Conservation (phyloP, 2,797 vertebrate species). For the Dryobates pubescens region DNA sequence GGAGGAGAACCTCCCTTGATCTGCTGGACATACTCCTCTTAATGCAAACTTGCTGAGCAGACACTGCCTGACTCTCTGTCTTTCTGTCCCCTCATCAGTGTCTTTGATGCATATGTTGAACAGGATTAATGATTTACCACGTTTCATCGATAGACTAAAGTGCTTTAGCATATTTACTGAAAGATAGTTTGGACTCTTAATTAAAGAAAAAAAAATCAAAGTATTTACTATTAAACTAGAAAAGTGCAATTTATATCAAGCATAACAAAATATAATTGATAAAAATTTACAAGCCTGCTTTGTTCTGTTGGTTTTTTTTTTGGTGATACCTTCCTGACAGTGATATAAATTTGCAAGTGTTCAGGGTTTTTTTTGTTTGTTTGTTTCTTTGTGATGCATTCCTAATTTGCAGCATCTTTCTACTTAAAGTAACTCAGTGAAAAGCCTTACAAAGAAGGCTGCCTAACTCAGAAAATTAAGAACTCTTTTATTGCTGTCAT, state of each 20-base stretch:
- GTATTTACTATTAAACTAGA: not conserved
- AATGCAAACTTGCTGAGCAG: too few relatives aligned
- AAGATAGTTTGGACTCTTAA: not conserved
- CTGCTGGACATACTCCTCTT: too few relatives aligned
- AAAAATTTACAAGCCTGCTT: not conserved
- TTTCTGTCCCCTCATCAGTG: too few relatives aligned
- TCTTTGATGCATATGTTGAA: too few relatives aligned
- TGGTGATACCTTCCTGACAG: not conserved
- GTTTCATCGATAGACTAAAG: not conserved
- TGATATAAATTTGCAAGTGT: not conserved
- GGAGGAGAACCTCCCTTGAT: too few relatives aligned
- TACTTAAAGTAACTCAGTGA: not conserved
- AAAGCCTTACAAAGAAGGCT: rapidly evolving
- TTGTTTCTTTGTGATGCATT: not conserved
- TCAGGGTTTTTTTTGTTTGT: not conserved
- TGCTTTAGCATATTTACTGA: not conserved
- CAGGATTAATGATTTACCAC: not conserved
- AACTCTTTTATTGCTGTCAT: not conserved
- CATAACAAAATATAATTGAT: not conserved
- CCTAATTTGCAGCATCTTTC: not conserved
- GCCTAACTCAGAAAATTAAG: not conserved
- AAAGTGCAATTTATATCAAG: not conserved
- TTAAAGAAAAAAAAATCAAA: not conserved
- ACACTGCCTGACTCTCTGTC: too few relatives aligned
- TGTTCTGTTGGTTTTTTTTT: not conserved